These are phyloP conservation scores for Dasypus novemcinctus DNA, from an alignment of 2,113 vertebrate species.

Conservation along the genomic window DNA sequence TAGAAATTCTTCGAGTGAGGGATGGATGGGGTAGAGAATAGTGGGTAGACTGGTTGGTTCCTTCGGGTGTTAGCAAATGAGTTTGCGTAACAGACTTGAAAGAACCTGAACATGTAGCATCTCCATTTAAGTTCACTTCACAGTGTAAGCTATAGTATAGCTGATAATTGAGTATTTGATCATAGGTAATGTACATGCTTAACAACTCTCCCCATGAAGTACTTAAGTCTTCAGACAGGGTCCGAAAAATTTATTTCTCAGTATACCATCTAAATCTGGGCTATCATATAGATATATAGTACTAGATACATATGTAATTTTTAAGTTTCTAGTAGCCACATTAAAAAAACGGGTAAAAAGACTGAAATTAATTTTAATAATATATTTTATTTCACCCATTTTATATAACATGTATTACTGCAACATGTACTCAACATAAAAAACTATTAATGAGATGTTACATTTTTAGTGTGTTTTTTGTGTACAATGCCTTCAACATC, in stretches of 20 bases:
- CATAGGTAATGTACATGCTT: neutral
- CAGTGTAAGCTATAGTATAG: neutral
- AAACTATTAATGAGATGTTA: neutral
- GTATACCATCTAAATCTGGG: neutral
- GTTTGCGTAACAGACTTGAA: neutral
- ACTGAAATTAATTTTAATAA: slow-evolving; percentile 30
- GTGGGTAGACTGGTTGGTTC: neutral
- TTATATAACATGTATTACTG: slow-evolving; percentile 16
- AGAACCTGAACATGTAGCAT: neutral
- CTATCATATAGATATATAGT: neutral
- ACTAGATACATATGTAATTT: neutral
- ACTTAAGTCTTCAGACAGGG: neutral
- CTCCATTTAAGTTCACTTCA: neutral
- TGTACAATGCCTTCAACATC: neutral
- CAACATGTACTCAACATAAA: neutral
- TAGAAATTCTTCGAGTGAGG: neutral
- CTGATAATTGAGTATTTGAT: neutral
- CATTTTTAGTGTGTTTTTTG: neutral
- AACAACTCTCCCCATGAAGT: neutral
- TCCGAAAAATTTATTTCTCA: neutral
- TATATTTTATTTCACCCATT: neutral
- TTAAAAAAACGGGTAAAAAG: neutral
- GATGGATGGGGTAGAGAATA: neutral
- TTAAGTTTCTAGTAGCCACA: neutral
- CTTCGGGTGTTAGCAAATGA: neutral